These are phyloP conservation scores for Melanostoma scalare DNA, from an alignment of 2,888 invertebrate genomes.

Conservation along the genomic window DNA sequence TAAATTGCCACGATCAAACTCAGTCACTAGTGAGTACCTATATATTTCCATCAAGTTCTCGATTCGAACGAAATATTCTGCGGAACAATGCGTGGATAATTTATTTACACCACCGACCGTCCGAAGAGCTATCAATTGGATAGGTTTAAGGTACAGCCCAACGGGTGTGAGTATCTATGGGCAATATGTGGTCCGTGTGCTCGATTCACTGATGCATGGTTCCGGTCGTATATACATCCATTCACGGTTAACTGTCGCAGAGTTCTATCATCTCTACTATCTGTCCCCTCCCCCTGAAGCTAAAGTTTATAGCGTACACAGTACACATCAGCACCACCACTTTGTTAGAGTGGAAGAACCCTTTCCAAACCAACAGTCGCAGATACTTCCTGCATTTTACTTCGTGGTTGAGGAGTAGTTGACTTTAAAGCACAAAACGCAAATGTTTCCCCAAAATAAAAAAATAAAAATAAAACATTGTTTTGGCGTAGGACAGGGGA, in stretches of 20 bases:
- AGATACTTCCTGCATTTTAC: slow-evolving; percentile 38
- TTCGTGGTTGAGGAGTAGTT: slow-evolving; percentile 16
- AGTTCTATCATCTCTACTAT: slow-evolving; percentile 17
- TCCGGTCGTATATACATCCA: slow-evolving; percentile 59
- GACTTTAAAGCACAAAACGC: slow-evolving; percentile 46
- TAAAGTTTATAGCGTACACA: slow-evolving; percentile 20
- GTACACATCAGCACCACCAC: not conserved
- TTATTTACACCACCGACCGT: slow-evolving; percentile 55
- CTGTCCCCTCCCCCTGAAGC: slow-evolving; percentile 18
- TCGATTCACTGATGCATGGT: slow-evolving; percentile 65
- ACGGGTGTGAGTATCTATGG: slow-evolving; percentile 40
- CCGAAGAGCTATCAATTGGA: slow-evolving; percentile 57
- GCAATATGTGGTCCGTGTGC: slow-evolving; percentile 15
- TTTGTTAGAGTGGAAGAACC: slow-evolving; percentile 15
- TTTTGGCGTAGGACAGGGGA: not conserved
- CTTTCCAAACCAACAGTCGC: slow-evolving; percentile 17
- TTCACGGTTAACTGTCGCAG: slow-evolving; percentile 67
- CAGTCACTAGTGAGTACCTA: not conserved
- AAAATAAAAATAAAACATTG: slow-evolving; percentile 25
- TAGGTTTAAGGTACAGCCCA: slow-evolving; percentile 10
- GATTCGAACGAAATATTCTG: slow-evolving; percentile 38
- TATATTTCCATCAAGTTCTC: slow-evolving; percentile 34
- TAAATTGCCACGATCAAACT: slow-evolving; percentile 48
- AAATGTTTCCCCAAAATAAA: slow-evolving; percentile 46
- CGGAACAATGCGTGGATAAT: slow-evolving; percentile 61